A percentile compares a stretch with the other conserved stretches of the same genome.
phyloP scores from a whole-genome alignment of 2,113 vertebrate genomes.

The Numenius arquata region DNA sequence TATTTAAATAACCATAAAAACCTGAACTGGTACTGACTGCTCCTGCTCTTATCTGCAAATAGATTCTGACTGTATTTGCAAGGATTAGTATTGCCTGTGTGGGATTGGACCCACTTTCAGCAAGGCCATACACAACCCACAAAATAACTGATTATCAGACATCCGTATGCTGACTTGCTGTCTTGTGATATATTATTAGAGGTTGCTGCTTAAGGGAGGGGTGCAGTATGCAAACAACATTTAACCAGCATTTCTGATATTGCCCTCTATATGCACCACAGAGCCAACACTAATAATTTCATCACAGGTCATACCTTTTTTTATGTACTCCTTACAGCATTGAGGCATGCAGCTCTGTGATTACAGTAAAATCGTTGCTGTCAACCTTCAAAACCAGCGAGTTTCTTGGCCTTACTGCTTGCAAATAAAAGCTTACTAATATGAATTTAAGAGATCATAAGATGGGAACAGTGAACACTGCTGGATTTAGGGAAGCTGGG shows the following conservation, averaged over 20 bases:
- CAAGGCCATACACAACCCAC: not conserved
- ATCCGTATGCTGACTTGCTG: not conserved
- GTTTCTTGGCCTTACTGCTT: not conserved
- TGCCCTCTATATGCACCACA: not conserved
- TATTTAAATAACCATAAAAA: conserved; percentile 39
- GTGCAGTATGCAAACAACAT: not conserved
- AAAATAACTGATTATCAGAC: conserved; percentile 25
- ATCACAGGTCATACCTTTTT: not conserved
- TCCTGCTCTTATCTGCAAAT: conserved; percentile 34
- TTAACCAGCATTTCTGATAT: not conserved
- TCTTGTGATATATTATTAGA: conserved; percentile 17
- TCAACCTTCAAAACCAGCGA: not conserved
- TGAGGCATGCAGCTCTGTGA: not conserved
- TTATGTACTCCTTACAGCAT: not conserved
- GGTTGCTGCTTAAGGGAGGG: not conserved
- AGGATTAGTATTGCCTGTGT: not conserved
- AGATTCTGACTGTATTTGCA: conserved; percentile 5
- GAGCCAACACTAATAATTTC: not conserved
- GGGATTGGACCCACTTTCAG: not conserved
- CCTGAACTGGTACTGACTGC: not conserved
- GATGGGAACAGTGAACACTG: not conserved
- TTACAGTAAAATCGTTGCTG: not conserved
- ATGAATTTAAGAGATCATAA: not conserved
- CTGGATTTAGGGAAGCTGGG: not conserved
- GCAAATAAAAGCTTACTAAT: not conserved